A percentile compares a stretch with the other conserved stretches of the same genome.
These are phyloP conservation scores for Parauchenoglanis punctatus DNA, from an alignment of 2,797 vertebrate species.

Conservation along the genomic window DNA sequence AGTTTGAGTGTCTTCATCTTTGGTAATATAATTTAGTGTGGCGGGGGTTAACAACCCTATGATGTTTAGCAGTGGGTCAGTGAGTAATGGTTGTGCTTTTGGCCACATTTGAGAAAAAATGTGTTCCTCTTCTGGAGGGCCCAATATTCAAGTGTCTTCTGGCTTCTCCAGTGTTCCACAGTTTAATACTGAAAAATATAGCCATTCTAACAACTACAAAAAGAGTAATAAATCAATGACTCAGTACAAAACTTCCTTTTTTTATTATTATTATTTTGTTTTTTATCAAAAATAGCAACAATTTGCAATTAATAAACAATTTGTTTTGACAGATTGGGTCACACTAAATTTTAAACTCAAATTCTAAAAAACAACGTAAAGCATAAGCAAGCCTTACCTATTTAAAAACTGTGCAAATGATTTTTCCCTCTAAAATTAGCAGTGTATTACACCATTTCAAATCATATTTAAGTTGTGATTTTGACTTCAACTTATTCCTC, in stretches of 20 bases:
- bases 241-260: too few species aligned
- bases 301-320: conserved; percentile 15
- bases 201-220: not conserved
- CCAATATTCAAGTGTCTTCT: not conserved
- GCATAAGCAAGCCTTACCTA: conserved; percentile 17
- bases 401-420: conserved; percentile 30
- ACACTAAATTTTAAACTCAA: not conserved
- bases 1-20: not conserved
- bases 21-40: not conserved
- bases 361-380: conserved; percentile 30
- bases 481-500: not conserved
- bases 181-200: too few species aligned
- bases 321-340: not conserved
- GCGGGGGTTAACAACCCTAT: not conserved
- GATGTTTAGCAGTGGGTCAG: not conserved
- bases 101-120: not conserved
- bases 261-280: not conserved
- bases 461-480: conserved; percentile 4
- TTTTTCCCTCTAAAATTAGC: conserved; percentile 3
- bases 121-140: not conserved
- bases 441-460: not conserved
- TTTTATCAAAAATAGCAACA: conserved; percentile 38
- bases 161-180: not conserved
- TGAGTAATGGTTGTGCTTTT: not conserved
- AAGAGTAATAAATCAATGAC: not conserved